phyloP scores from a whole-genome alignment of 2,113 vertebrate species.

The Struthio camelus region DNA sequence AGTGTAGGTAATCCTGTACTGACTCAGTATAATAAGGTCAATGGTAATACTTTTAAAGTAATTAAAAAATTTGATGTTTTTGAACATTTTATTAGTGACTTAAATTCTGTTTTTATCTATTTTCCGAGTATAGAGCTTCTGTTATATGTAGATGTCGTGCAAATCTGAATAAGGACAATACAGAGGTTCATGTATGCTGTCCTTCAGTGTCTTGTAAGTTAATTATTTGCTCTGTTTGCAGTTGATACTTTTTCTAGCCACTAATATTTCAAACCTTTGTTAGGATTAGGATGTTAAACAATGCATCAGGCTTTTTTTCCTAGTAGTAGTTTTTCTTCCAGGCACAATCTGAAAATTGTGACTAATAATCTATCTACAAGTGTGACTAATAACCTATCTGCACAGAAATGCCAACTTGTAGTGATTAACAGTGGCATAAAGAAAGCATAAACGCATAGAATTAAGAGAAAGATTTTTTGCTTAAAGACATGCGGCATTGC shows the following conservation, averaged over 20 bases:
- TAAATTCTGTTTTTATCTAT: background rate
- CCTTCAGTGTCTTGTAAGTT: background rate
- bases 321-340: slow-evolving; percentile 9
- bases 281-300: background rate
- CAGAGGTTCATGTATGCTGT: background rate
- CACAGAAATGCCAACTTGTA: background rate
- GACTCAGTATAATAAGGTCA: background rate
- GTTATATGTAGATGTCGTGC: background rate
- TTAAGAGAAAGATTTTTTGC: slow-evolving; percentile 3
- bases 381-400: background rate
- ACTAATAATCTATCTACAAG: background rate
- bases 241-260: background rate
- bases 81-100: rapidly evolving
- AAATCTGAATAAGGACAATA: background rate
- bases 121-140: background rate
- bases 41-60: background rate
- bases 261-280: background rate
- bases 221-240: background rate
- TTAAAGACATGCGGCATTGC: background rate
- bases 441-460: background rate
- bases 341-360: background rate
- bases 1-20: background rate
- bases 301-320: background rate
- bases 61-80: background rate
- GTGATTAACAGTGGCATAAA: background rate